Conservation (phyloP, 2,888 invertebrate genomes). For the Leptarthrus brevirostris region DNA sequence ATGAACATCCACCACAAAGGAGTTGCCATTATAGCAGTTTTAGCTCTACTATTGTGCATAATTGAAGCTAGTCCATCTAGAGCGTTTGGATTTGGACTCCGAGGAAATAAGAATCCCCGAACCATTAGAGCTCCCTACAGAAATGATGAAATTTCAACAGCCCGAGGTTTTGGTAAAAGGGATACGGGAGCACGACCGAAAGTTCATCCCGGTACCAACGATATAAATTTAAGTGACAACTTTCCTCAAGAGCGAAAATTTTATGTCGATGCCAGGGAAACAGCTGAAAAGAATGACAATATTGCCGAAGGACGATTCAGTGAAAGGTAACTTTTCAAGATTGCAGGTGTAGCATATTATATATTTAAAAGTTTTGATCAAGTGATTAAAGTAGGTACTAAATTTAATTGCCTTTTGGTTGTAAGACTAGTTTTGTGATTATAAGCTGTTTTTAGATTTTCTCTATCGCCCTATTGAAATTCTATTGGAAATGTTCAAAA, state of each 20-base stretch:
- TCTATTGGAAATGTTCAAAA: too few species aligned
- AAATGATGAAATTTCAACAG: constrained; percentile 58
- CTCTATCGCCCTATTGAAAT: too few species aligned
- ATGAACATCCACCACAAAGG: constrained; percentile 54
- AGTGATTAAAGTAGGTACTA: too few species aligned
- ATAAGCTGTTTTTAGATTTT: too few species aligned
- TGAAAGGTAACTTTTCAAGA: constrained; percentile 51
- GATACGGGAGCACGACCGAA: constrained; percentile 26
- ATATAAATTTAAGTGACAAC: background rate
- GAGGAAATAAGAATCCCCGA: constrained; percentile 56
- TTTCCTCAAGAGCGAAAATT: constrained; percentile 44
- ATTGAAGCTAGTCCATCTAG: constrained; percentile 56
- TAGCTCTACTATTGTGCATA: constrained; percentile 53
- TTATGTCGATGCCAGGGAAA: constrained; percentile 23
- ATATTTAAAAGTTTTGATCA: too few species aligned
- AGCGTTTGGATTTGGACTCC: constrained; percentile 53
- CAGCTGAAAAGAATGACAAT: constrained; percentile 4
- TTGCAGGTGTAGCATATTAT: too few species aligned
- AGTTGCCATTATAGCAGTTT: constrained; percentile 51
- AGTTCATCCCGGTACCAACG: background rate
- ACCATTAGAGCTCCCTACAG: constrained; percentile 58
- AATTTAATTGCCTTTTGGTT: too few species aligned
- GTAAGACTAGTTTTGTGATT: too few species aligned
- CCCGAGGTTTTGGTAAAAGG: constrained; percentile 60
- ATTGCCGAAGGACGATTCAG: constrained; percentile 44